phyloP scores from a whole-genome alignment of 1,140 invertebrate species.

The Coptotermes formosanus region DNA sequence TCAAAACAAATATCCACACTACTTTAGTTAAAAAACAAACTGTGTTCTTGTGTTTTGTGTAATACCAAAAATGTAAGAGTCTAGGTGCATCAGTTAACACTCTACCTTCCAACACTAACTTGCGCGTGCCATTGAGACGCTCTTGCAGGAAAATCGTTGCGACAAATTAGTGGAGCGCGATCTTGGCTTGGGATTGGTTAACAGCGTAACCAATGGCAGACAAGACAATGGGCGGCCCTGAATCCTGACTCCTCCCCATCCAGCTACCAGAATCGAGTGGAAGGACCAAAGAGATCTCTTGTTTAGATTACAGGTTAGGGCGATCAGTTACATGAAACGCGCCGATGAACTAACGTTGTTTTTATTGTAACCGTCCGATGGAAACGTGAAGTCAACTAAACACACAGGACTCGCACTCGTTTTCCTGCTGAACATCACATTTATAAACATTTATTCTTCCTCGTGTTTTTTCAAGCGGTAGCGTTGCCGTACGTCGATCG shows the following conservation, averaged over 20 bases:
- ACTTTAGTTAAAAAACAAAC: too few species aligned
- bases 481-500: too few species aligned
- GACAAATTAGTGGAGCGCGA: constrained; percentile 22
- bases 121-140: background rate
- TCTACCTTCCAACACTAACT: too few species aligned
- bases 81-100: too few species aligned
- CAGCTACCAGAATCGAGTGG: background rate
- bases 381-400: background rate
- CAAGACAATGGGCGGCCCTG: background rate
- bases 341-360: background rate
- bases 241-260: background rate
- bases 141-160: background rate
- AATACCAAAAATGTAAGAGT: too few species aligned
- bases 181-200: constrained; percentile 14
- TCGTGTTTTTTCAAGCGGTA: too few species aligned
- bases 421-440: background rate
- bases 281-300: background rate
- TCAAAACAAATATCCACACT: too few species aligned
- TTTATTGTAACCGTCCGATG: background rate
- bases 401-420: background rate
- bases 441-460: too few species aligned
- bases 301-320: constrained; percentile 5
- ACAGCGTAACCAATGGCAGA: background rate
- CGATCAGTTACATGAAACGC: background rate
- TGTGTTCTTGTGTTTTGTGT: too few species aligned